Conservation (phyloP, 2,797 vertebrate genomes). For the Rhinogobio ventralis region DNA sequence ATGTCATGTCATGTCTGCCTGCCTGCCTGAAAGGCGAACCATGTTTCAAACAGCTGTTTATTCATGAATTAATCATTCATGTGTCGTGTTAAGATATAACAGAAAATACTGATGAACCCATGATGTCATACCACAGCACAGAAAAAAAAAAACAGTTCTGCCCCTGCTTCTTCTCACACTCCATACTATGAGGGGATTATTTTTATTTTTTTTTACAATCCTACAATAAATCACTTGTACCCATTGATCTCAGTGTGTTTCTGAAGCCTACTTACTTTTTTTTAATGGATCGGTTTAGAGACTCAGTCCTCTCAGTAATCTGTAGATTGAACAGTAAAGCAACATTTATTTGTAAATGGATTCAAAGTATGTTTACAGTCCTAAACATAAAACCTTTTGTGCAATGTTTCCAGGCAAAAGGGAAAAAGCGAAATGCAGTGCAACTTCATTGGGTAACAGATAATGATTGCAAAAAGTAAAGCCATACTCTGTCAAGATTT, state of each 20-base stretch:
- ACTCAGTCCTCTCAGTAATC: conserved; percentile 87
- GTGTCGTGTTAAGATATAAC: conserved; percentile 16
- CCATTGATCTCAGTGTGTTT: neutral
- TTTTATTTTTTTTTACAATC: neutral
- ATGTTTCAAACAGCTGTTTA: conserved; percentile 32
- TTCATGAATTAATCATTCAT: conserved; percentile 25
- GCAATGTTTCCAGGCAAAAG: neutral
- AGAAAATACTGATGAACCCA: conserved; percentile 30
- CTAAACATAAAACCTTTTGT: neutral
- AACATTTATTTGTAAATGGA: neutral
- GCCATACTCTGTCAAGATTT: neutral
- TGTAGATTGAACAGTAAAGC: conserved; percentile 60
- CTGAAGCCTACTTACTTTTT: conserved; percentile 80
- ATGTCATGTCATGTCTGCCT: conserved; percentile 22
- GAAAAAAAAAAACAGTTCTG: conserved; percentile 33
- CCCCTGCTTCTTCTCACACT: neutral
- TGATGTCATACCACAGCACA: conserved; percentile 26
- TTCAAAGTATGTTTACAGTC: neutral
- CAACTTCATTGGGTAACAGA: conserved; percentile 6
- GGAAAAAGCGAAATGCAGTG: neutral
- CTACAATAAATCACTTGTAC: conserved; percentile 2
- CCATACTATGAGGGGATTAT: neutral
- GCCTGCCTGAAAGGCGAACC: conserved; percentile 28
- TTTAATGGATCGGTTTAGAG: conserved; percentile 80
- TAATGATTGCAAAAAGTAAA: conserved; percentile 21